Evolutionary conservation across 2,888 invertebrate species (phyloP).

Genomic region (Spicauda simplicius): DNA sequence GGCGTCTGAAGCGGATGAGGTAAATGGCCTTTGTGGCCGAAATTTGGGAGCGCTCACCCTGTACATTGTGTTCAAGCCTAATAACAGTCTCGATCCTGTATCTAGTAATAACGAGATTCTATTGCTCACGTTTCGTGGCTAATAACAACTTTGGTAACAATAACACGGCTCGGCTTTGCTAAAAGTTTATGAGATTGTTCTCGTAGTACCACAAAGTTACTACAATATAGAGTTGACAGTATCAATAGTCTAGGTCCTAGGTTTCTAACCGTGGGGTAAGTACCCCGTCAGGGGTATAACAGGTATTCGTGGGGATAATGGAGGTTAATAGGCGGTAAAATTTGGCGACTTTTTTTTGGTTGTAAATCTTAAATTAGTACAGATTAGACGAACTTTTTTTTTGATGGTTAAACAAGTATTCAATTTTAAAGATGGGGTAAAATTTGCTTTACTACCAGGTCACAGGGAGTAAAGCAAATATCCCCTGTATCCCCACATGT

Average conservation of each 20-base stretch:
- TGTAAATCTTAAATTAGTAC: no score
- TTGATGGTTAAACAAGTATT: no score
- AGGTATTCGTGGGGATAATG: no score
- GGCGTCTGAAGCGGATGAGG: constrained; percentile 31
- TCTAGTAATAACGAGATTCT: constrained; percentile 37
- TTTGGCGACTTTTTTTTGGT: no score
- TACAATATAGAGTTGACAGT: constrained; percentile 10
- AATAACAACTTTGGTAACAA: constrained; percentile 33
- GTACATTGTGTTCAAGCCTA: constrained; percentile 35
- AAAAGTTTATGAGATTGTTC: constrained; percentile 26
- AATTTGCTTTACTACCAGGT: no score
- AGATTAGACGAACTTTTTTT: no score
- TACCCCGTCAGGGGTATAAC: no score
- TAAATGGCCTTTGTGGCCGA: constrained; percentile 47
- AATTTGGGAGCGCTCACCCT: constrained; percentile 40
- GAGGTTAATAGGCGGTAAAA: no score
- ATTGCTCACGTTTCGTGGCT: constrained; percentile 31
- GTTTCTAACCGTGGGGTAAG: no score
- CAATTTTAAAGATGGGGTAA: no score
- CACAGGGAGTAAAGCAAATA: no score
- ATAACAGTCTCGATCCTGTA: constrained; percentile 31
- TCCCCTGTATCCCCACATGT: no score
- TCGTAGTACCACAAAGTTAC: constrained; percentile 13
- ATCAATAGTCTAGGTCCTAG: not conserved
- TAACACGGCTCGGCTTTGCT: constrained; percentile 18